Percentiles rank a stretch among this genome's conserved stretches.
phyloP scores from a whole-genome alignment of 1,140 invertebrate species.

The Callitettix versicolor region DNA sequence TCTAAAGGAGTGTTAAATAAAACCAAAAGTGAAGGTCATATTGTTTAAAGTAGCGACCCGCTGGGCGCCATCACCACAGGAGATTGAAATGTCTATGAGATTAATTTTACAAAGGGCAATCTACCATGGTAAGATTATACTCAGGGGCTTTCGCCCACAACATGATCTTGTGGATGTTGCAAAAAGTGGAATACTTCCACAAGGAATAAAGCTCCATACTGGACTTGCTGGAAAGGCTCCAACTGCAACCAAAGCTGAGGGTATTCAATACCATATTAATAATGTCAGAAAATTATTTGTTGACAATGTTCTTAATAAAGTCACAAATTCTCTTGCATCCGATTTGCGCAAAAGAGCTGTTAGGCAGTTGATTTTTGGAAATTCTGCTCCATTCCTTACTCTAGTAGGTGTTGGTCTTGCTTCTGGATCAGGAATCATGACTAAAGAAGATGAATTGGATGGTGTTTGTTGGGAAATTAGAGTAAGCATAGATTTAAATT shows the following conservation, averaged over 20 bases:
- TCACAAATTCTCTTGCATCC: conserved; percentile 50
- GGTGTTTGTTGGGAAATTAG: conserved; percentile 68
- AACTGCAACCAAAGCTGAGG: conserved; percentile 3
- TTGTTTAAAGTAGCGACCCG: conserved; percentile 29
- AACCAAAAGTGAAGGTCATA: conserved; percentile 11
- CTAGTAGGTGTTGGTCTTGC: conserved; percentile 63
- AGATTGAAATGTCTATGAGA: conserved; percentile 42
- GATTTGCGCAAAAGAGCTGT: conserved; percentile 49
- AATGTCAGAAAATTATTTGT: conserved; percentile 50
- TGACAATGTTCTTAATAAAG: conserved; percentile 54
- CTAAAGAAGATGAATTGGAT: conserved; percentile 68
- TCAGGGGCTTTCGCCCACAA: conserved; percentile 17
- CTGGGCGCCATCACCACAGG: conserved; percentile 29
- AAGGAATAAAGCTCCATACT: conserved; percentile 12
- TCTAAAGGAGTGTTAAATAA: no score
- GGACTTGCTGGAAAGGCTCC: background rate
- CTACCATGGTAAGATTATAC: conserved; percentile 41
- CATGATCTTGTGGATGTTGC: conserved; percentile 19
- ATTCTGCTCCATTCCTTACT: conserved; percentile 62
- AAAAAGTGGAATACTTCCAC: conserved; percentile 18
- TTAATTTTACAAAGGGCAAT: conserved; percentile 36
- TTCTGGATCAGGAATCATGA: conserved; percentile 60
- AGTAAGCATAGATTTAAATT: conserved; percentile 33
- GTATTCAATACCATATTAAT: conserved; percentile 19
- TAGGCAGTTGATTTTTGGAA: conserved; percentile 51